Evolutionary conservation across 2,113 vertebrate species (phyloP).

Genomic region (Indri indri): DNA sequence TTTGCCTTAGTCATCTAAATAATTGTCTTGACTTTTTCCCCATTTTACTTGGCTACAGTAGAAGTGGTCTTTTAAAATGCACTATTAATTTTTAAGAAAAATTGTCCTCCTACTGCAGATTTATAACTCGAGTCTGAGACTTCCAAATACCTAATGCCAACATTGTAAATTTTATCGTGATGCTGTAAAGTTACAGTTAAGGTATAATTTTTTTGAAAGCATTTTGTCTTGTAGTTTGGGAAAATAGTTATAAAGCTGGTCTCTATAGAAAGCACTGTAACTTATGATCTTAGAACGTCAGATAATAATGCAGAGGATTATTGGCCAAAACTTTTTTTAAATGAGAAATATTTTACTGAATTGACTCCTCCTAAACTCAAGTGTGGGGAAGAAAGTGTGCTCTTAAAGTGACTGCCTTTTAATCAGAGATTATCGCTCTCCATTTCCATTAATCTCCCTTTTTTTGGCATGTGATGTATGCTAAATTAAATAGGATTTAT

Average conservation of each 20-base stretch:
- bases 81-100: slow-evolving; percentile 17
- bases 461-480: slow-evolving; percentile 10
- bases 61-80: neutral
- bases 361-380: slow-evolving; percentile 49
- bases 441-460: slow-evolving; percentile 15
- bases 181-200: slow-evolving; percentile 63
- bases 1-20: neutral
- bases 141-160: slow-evolving; percentile 41
- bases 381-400: neutral
- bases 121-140: slow-evolving; percentile 5
- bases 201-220: slow-evolving; percentile 46
- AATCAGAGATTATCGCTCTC: slow-evolving; percentile 47
- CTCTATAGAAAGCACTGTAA: slow-evolving; percentile 69
- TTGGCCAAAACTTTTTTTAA: slow-evolving; percentile 62
- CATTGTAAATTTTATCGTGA: slow-evolving; percentile 61
- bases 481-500: slow-evolving; percentile 73
- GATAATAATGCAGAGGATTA: slow-evolving; percentile 68
- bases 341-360: slow-evolving; percentile 58
- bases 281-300: slow-evolving; percentile 44
- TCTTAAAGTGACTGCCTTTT: slow-evolving; percentile 48
- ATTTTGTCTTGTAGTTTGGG: slow-evolving; percentile 61
- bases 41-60: neutral
- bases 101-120: neutral
- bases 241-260: slow-evolving; percentile 68
- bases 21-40: neutral